Evolutionary conservation across 2,113 vertebrate species (phyloP), one percentile per base, ranked within the genome.

Genomic region (Grammomys surdaster): DNA sequence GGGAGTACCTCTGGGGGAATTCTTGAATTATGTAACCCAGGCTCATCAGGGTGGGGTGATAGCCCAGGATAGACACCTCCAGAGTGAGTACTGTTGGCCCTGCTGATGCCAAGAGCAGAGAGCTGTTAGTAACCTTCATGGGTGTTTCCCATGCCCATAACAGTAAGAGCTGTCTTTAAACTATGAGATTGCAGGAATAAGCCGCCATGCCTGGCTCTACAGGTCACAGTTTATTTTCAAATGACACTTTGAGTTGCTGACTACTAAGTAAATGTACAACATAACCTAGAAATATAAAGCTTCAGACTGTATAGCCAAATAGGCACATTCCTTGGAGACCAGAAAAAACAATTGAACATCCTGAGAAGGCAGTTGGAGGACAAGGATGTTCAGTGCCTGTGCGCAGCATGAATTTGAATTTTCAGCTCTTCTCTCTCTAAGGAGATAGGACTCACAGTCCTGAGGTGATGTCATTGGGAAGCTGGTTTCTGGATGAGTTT

Each of bases 131-230:
- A 17, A 89, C 96, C 94, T 96, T 96, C 88, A 95, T 95, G 91
- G 75, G 96, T 89, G 95, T 98, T 98, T 96, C 97, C 95, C 97
- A 98, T 97, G 95, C 96, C 89, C 84, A 98, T 95, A 94, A 97
- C 98, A 69, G 73, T 76, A 36, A 97, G 97, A 96, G 96, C 97
- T 98, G 96, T 97, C 98, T 98, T 98, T 96, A 97, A 98, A 63
- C 24, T 22, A 24, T 24, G 60, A 46, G 26, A 5, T 1, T 46
- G 31, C 9, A 20, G 84, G 17, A 26, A 20, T 48, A 43, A 46
- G 40, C 16, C 40, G 48, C 60, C 33, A 19, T 7, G n/a, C 40
- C 84, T 70, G 63, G 31, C 17, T n/a, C 63, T 14, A 11, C 46
- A 88, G 63, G 78, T 89, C 22, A 19, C 88, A 26, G 91, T 94